These are phyloP conservation scores for Zootermopsis nevadensis DNA, from an alignment of 2,888 invertebrate genomes.

Conservation along the genomic window DNA sequence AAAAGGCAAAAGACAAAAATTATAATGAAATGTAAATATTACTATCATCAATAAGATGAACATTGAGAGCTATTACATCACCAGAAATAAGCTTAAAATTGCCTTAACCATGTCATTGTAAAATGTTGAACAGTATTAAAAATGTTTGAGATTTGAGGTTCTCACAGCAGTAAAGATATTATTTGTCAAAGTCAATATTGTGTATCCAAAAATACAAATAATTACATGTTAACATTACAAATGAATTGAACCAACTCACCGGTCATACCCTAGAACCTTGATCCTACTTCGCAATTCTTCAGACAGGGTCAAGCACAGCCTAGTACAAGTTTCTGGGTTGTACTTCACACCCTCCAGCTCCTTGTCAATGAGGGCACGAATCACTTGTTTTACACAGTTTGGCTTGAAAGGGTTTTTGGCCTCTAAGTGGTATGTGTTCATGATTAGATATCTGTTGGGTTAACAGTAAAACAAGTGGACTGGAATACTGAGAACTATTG, in stretches of 20 bases:
- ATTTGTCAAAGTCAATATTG: background rate
- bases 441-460: constrained; percentile 60
- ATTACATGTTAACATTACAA: background rate
- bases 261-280: constrained; percentile 75
- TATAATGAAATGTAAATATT: too few relatives aligned
- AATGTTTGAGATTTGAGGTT: background rate
- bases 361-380: constrained; percentile 69
- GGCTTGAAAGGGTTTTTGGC: constrained; percentile 72
- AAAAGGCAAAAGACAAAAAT: too few relatives aligned
- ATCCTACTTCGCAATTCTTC: constrained; percentile 71
- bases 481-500: too few relatives aligned
- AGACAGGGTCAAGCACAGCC: constrained; percentile 69
- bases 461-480: too few relatives aligned
- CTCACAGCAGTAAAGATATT: background rate
- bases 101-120: background rate
- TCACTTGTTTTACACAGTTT: constrained; percentile 71
- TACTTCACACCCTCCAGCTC: constrained; percentile 71
- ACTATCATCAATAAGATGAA: background rate
- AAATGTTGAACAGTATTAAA: background rate
- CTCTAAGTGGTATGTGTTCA: constrained; percentile 75
- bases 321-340: constrained; percentile 69
- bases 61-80: background rate
- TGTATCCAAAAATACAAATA: background rate
- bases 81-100: background rate
- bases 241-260: constrained; percentile 62